Percentiles rank a stretch among this genome's conserved stretches.
These are phyloP conservation scores for Gastrophysa polygoni DNA, from an alignment of 2,888 invertebrate genomes.

Conservation along the genomic window DNA sequence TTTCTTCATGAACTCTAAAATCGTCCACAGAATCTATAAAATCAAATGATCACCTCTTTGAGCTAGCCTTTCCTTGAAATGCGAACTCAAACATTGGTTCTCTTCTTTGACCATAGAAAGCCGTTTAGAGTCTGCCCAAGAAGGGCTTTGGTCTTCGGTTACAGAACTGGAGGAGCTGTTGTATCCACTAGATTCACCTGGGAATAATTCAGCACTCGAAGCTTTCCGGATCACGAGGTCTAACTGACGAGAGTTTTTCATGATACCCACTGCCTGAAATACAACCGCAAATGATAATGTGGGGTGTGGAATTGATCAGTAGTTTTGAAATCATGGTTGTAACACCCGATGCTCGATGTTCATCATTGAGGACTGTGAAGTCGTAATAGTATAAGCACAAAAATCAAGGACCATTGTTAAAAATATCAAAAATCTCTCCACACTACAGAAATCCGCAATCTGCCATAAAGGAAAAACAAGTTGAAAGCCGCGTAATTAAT, in stretches of 20 bases:
- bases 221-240: conserved; percentile 79
- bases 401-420: too few species aligned
- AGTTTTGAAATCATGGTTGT: too few species aligned
- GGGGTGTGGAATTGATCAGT: too few species aligned
- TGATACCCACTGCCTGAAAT: conserved; percentile 75
- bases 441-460: too few species aligned
- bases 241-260: conserved; percentile 78
- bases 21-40: not conserved
- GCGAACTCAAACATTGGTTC: conserved; percentile 49
- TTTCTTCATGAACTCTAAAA: too few species aligned
- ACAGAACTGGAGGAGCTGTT: conserved; percentile 85
- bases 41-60: conserved; percentile 29
- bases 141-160: conserved; percentile 74
- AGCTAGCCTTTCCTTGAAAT: conserved; percentile 49
- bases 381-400: too few species aligned
- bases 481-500: too few species aligned
- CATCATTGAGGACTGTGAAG: too few species aligned
- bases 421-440: too few species aligned
- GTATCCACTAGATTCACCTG: conserved; percentile 83
- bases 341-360: too few species aligned
- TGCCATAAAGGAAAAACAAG: too few species aligned
- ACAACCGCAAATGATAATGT: conserved; percentile 9
- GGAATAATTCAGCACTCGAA: conserved; percentile 79
- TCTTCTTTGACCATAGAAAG: conserved; percentile 79
- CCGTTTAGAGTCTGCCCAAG: conserved; percentile 70